These are phyloP conservation scores for Lycocorax pyrrhopterus DNA, from an alignment of 2,113 vertebrate genomes.

Conservation along the genomic window DNA sequence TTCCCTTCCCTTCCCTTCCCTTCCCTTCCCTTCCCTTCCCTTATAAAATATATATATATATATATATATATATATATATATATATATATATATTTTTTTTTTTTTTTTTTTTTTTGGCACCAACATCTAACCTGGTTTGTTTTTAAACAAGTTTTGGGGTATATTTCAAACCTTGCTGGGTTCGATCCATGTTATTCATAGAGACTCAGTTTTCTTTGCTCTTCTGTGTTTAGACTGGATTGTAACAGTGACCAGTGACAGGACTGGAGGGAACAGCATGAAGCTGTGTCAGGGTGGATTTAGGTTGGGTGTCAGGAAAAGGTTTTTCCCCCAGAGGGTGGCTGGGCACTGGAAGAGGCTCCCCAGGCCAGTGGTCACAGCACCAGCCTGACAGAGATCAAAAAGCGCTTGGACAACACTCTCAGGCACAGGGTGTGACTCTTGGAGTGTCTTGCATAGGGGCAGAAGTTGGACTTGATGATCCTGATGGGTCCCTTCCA, in stretches of 20 bases:
- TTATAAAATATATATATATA: no score
- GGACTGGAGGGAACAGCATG: background rate
- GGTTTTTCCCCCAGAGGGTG: background rate
- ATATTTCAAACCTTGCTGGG: background rate
- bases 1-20: background rate
- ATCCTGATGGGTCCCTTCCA: background rate
- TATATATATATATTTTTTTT: no score
- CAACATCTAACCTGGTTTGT: background rate
- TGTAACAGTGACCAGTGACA: background rate
- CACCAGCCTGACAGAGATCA: background rate
- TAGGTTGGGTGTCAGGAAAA: background rate
- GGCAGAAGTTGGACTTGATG: background rate
- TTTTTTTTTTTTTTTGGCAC: background rate
- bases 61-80: no score
- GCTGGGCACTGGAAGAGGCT: background rate
- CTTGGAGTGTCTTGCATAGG: background rate
- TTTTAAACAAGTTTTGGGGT: background rate
- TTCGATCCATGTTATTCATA: background rate
- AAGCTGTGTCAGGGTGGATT: background rate
- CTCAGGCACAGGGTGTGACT: background rate
- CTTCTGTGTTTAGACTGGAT: background rate
- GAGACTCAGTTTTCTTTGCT: background rate
- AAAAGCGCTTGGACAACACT: background rate
- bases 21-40: no score
- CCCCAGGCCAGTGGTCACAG: background rate